Conservation (phyloP, 2,113 vertebrate species). For the Hypocryptadius cinnamomeus region DNA sequence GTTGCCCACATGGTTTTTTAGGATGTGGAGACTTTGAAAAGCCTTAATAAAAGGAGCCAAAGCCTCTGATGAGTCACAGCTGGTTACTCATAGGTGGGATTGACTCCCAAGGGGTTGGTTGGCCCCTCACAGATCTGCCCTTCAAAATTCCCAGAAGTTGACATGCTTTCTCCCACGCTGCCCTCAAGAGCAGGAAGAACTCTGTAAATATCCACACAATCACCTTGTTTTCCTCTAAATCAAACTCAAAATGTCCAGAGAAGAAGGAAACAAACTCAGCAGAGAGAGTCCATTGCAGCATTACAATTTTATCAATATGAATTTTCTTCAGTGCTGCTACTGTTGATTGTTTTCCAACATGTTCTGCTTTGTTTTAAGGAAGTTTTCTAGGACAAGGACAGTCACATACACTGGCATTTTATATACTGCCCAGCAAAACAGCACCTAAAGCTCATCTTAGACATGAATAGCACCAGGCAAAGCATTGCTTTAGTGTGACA, state of each 20-base stretch:
- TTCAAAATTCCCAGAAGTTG: background rate
- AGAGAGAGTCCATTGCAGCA: accelerated
- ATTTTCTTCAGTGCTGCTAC: background rate
- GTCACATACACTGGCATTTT: background rate
- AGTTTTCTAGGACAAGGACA: background rate
- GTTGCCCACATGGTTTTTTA: background rate
- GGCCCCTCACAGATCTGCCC: background rate
- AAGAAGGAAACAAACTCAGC: background rate
- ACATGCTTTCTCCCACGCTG: background rate
- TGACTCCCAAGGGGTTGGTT: background rate
- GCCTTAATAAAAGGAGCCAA: background rate
- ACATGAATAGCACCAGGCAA: background rate
- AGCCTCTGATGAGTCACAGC: constrained; percentile 18
- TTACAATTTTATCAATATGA: background rate
- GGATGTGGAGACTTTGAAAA: background rate
- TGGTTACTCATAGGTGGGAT: constrained; percentile 26
- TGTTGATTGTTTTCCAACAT: background rate
- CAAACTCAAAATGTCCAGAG: background rate
- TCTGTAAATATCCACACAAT: background rate
- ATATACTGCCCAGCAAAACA: background rate
- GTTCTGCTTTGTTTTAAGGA: background rate
- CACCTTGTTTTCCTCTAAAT: background rate
- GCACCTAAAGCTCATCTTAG: background rate
- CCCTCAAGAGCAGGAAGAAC: background rate
- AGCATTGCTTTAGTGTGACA: background rate